Conservation (phyloP, 2,797 vertebrate species). For the Ispidina picta region DNA sequence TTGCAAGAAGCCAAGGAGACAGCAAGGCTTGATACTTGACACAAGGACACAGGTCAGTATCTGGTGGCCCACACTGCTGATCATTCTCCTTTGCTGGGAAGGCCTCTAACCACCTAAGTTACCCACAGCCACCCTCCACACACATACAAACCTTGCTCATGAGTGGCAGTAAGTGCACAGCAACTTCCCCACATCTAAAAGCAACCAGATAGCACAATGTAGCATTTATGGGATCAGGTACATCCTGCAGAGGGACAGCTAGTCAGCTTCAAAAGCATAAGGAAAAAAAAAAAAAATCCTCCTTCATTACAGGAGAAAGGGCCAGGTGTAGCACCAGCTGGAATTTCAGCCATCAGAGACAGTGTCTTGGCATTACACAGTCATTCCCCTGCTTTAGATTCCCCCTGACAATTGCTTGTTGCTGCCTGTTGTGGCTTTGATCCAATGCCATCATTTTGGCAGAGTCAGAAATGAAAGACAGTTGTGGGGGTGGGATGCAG, state of each 20-base stretch:
- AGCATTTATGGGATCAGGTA: background rate
- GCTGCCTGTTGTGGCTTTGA: conserved; percentile 67
- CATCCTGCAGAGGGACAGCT: background rate
- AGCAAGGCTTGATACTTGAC: background rate
- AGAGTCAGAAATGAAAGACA: conserved; percentile 59
- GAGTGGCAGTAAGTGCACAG: background rate
- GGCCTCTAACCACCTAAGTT: background rate
- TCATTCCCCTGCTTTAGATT: conserved; percentile 48
- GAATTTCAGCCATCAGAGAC: conserved; percentile 64
- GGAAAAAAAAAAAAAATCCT: background rate
- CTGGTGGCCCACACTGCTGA: background rate
- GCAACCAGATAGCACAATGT: background rate
- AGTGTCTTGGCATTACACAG: conserved; percentile 6
- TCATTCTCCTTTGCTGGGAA: background rate
- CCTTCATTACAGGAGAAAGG: conserved; percentile 47
- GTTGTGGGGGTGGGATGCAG: conserved; percentile 9
- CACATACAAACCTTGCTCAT: background rate
- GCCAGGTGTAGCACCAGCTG: conserved; percentile 68
- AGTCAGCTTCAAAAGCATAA: conserved; percentile 42
- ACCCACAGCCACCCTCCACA: background rate
- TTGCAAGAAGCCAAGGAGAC: background rate
- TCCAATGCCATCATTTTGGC: conserved; percentile 20
- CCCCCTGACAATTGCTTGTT: conserved; percentile 65
- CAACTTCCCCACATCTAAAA: background rate
- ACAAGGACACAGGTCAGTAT: background rate